Evolutionary conservation across 1,140 invertebrate genomes (phyloP), one percentile per base, ranked within the genome.

Genomic region (Sweltsa coloradensis): DNA sequence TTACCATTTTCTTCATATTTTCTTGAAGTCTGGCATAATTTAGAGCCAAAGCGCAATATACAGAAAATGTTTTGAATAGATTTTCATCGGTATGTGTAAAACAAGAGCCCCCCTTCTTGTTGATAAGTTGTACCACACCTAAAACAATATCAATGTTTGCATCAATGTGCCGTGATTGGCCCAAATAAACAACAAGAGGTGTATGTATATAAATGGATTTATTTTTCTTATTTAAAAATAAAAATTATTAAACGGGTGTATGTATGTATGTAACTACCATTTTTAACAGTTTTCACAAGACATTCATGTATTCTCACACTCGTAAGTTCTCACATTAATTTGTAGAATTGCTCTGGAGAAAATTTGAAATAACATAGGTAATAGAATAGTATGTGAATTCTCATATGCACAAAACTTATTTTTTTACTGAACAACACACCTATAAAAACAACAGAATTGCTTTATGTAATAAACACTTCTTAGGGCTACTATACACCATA

Each of bases 111-210:
- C 64, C 66, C 6, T 47, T 60, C 56, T 75, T 75, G 55, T 74
- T 74, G 0, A 68, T 66, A 3, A 74, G 55, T 57, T 72, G 66
- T 3, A 74, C 66, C 0, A 73, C 61, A 40, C 72, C 71, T 73
- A 51, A 21, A 53, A 59, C 34, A 47, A 18, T 9, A 31, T 9
- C 9, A 31, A 31, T 31, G 9, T 31, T 31, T 9, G 9, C n/a
- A 9, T 14, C n/a, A 31, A 31, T 31, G 9, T 31, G 14, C 9
- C 9, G 29, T 9, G 29, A n/a, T 9, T 9, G 29, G 29, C 9
- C 9, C 9, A n/a, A n/a, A n/a, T 9, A n/a, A n/a, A 9, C n/a
- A n/a, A 31, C 9, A 31, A 31, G 9, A 9, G 14, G 14, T 14
- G 14, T 9, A 31, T 31, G 9, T 9, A 31, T 9, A 9, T 9